phyloP scores from a whole-genome alignment of 2,113 vertebrate species.

The Suncus etruscus region DNA sequence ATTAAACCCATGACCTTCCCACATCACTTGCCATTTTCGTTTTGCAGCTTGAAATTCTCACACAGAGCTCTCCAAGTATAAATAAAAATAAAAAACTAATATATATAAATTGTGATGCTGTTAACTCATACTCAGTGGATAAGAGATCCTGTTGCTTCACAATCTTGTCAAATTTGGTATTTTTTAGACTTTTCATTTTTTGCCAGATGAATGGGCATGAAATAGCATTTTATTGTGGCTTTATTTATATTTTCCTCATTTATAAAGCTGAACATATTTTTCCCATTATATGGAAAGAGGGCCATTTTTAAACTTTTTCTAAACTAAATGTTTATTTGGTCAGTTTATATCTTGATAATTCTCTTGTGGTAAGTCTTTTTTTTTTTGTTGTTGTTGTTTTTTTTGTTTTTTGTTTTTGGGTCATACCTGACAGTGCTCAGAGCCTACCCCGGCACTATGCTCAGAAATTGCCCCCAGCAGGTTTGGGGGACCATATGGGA shows the following conservation, averaged over 20 bases:
- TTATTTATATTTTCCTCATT: conserved; percentile 5
- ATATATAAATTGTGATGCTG: neutral
- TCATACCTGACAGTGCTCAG: too few species aligned
- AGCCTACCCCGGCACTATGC: too few species aligned
- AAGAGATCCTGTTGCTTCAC: neutral
- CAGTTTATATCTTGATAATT: neutral
- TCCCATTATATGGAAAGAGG: neutral
- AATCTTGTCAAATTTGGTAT: neutral
- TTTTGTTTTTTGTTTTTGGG: neutral
- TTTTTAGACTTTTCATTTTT: conserved; percentile 16
- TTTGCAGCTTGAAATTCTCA: too few species aligned
- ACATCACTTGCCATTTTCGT: too few species aligned
- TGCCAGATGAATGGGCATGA: neutral
- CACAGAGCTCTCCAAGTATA: too few species aligned
- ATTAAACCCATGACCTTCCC: too few species aligned
- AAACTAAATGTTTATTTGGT: neutral
- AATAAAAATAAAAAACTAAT: too few species aligned
- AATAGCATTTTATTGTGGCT: conserved; percentile 10
- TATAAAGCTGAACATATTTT: conserved; percentile 39
- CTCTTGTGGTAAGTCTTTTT: too few species aligned
- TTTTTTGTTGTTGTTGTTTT: too few species aligned
- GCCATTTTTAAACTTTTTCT: neutral
- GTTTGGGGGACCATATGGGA: too few species aligned
- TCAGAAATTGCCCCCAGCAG: too few species aligned
- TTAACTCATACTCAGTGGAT: neutral